These are phyloP conservation scores for Himalopsyche japonica DNA, from an alignment of 2,888 invertebrate species.

Conservation along the genomic window DNA sequence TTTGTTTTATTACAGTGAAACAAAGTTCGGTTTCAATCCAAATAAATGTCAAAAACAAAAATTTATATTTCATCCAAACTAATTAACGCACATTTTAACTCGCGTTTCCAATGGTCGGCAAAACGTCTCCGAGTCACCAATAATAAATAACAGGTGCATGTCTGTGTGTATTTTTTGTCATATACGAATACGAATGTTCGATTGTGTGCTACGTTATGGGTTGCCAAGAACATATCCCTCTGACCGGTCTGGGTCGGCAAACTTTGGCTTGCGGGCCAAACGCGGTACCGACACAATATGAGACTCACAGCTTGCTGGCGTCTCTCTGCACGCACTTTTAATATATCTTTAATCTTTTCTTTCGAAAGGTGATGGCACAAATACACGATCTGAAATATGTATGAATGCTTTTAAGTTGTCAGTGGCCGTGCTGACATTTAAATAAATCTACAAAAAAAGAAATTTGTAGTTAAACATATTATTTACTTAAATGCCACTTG, in stretches of 20 bases:
- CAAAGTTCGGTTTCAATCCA: no score
- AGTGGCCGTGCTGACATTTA: background rate
- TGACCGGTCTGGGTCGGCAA: slow-evolving; percentile 24
- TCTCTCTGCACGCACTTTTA: background rate
- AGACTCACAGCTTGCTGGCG: slow-evolving; percentile 5
- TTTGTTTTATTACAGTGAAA: no score
- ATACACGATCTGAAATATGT: background rate
- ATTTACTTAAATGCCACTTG: no score
- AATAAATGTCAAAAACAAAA: background rate
- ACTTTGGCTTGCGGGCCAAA: slow-evolving; percentile 23
- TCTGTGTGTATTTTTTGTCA: background rate
- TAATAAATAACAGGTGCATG: no score
- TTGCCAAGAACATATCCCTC: background rate
- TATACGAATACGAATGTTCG: background rate
- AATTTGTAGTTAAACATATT: no score
- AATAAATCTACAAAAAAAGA: no score
- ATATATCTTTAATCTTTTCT: background rate
- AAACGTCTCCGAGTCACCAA: background rate
- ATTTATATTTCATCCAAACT: background rate
- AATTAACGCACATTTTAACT: background rate
- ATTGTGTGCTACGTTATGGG: background rate
- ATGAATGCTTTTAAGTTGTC: background rate
- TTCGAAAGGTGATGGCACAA: background rate
- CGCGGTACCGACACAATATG: slow-evolving; percentile 7
- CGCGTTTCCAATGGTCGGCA: background rate